A percentile compares a stretch with the other conserved stretches of the same genome.
phyloP scores from a whole-genome alignment of 92 coral and sea anemone species.

The Montipora capitata region DNA sequence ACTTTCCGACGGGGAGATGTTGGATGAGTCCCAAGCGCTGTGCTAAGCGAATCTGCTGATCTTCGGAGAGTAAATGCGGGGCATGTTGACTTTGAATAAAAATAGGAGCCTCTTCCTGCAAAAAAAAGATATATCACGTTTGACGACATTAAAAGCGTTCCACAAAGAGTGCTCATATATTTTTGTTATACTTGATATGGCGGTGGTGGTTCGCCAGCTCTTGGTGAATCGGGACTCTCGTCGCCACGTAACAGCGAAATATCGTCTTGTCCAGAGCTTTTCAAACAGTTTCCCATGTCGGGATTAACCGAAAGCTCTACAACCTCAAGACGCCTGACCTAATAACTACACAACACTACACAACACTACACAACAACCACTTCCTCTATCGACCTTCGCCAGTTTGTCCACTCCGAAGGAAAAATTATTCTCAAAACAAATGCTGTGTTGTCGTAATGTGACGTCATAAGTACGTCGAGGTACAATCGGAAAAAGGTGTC shows the following conservation, averaged over 20 bases:
- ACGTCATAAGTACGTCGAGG: constrained; percentile 23
- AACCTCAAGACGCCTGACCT: constrained; percentile 15
- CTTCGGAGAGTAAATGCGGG: constrained; percentile 97
- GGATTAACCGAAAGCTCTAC: constrained; percentile 69
- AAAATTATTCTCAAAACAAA: constrained; percentile 82
- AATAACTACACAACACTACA: neutral
- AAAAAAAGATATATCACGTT: neutral
- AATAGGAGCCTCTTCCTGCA: constrained; percentile 98
- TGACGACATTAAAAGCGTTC: neutral
- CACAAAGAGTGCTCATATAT: neutral
- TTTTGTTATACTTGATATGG: constrained; percentile 90
- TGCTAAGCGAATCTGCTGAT: constrained; percentile 98
- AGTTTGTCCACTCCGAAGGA: constrained; percentile 2
- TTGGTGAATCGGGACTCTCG: constrained; percentile 94
- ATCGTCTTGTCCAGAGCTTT: constrained; percentile 96
- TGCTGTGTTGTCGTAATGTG: constrained; percentile 61
- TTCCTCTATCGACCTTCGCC: neutral
- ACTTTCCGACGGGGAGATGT: constrained; percentile 97
- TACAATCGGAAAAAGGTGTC: constrained; percentile 1
- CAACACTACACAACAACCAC: constrained; percentile 5
- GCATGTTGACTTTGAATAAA: constrained; percentile 99
- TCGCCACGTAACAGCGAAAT: constrained; percentile 98
- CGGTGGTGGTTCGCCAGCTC: constrained; percentile 97
- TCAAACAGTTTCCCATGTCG: constrained; percentile 98
- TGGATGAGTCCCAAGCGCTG: constrained; percentile 97